Base-by-base conservation (phyloP, 2,113 vertebrate genomes). In the Leptodactylus fuscus region DNA sequence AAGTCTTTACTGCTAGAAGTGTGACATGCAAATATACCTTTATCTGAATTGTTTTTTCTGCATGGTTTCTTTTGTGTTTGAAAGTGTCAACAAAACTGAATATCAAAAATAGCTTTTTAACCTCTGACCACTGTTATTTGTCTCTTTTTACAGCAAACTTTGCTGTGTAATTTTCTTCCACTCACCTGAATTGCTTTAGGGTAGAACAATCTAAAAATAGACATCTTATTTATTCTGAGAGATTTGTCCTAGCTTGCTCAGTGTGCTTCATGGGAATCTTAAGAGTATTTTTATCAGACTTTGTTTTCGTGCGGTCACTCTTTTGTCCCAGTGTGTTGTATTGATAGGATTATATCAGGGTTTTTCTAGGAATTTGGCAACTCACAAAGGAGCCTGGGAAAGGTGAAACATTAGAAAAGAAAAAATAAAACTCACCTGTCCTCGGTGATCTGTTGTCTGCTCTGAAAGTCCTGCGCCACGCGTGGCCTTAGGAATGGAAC, bases 111-210 rank as follows among this genome's bases (percentile, higher is more conserved):
- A n/a, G 10, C 24, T 67, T 76, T 67, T 12, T 65, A 53, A 65
- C 74, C 71, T 44, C 29, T 80, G 60, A 80, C 73, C 73, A 22
- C 10, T 44, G 22, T 67, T 51, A 24, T 65, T 85, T 78, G 22
- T 79, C 12, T 85, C 60, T 85, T 78, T 69, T 29, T 41, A 38
- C 29, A 74, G 70, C 48, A 29, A 22, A 62, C 36, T 12, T 32
- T 44, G 20, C 58, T 70, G 9, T 49, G 34, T 80, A n/a, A 85
- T 69, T 69, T 79, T 27, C 48, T 76, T 71, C 12, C 16, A 15
- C 60, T 85, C 83, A 85, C 83, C 83, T 85, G 83, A 79, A 85
- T 24, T 16, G 48, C 83, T 85, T 22, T 67, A 85, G 76, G 83
- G 83, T n/a, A 70, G 27, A 85, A 51, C 27, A 12, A n/a, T 16